Evolutionary conservation across 2,113 vertebrate species (phyloP).

Genomic region (Centropus bengalensis): DNA sequence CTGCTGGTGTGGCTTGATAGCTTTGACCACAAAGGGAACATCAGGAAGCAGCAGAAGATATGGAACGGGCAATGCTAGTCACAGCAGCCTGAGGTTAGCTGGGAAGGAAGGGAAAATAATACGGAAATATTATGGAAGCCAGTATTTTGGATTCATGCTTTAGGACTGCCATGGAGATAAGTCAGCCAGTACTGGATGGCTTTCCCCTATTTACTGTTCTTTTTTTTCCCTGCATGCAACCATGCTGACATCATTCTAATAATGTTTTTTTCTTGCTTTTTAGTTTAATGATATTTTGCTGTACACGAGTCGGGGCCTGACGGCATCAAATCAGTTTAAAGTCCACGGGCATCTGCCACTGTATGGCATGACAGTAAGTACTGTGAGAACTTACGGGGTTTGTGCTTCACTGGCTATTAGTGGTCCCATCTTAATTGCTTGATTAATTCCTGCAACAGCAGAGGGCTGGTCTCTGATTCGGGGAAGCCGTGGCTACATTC

Average conservation of each 20-base stretch:
- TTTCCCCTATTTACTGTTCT: background rate
- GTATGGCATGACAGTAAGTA: conserved; percentile 93
- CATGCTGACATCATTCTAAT: background rate
- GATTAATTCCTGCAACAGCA: background rate
- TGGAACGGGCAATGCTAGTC: background rate
- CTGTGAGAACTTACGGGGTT: background rate
- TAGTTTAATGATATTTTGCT: conserved; percentile 94
- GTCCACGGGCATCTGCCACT: conserved; percentile 92
- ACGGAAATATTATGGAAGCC: background rate
- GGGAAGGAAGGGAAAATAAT: background rate
- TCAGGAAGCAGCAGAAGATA: background rate
- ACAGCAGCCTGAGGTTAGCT: background rate
- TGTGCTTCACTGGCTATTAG: background rate
- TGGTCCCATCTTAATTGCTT: background rate
- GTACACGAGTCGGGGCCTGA: conserved; percentile 95
- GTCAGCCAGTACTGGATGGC: background rate
- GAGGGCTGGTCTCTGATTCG: background rate
- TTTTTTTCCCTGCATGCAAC: background rate
- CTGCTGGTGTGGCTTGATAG: background rate
- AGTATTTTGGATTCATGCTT: background rate
- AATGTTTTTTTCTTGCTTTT: conserved; percentile 6
- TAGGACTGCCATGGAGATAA: background rate
- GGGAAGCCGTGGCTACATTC: background rate
- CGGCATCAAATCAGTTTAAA: conserved; percentile 93
- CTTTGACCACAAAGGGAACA: background rate